phyloP scores from a whole-genome alignment of 1,140 invertebrate genomes.

The Drosophila bifasciata region DNA sequence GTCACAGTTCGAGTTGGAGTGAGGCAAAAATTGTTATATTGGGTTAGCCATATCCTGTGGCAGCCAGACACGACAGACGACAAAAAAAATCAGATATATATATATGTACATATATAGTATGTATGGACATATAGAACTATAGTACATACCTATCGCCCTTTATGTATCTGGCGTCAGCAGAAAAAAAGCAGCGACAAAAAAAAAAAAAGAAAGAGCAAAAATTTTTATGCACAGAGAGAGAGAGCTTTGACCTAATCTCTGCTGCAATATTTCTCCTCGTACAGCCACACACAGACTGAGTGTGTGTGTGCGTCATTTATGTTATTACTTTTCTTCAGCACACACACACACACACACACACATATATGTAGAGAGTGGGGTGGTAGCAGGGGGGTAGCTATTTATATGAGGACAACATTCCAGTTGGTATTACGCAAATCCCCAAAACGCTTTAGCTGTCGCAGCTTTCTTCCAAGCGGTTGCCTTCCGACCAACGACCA shows the following conservation, averaged over 20 bases:
- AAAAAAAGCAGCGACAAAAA: conserved; percentile 40
- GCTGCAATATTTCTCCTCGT: conserved; percentile 77
- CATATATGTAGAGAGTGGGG: not conserved
- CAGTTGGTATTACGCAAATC: conserved; percentile 80
- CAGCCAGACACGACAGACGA: conserved; percentile 8
- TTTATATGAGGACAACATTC: conserved; percentile 80
- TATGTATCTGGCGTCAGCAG: conserved; percentile 59
- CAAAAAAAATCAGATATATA: conserved; percentile 11
- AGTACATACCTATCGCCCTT: conserved; percentile 13
- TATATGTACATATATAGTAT: conserved; percentile 1
- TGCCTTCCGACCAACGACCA: conserved; percentile 66
- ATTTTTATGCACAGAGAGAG: conserved; percentile 74
- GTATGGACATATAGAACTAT: conserved; percentile 5
- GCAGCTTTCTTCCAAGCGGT: conserved; percentile 79
- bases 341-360: conserved; percentile 45
- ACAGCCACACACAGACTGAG: conserved; percentile 2
- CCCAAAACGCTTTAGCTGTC: conserved; percentile 78
- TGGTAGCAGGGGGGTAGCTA: conserved; percentile 53
- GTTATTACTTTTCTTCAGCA: conserved; percentile 61
- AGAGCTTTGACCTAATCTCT: conserved; percentile 81
- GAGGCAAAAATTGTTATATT: conserved; percentile 37
- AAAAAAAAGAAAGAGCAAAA: conserved; percentile 25
- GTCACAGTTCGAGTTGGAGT: not conserved
- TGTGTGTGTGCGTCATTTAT: conserved; percentile 54
- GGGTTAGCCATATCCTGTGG: conserved; percentile 44